Base-by-base conservation (phyloP, 2,797 vertebrate genomes). In the Tauraco hartlaubi region DNA sequence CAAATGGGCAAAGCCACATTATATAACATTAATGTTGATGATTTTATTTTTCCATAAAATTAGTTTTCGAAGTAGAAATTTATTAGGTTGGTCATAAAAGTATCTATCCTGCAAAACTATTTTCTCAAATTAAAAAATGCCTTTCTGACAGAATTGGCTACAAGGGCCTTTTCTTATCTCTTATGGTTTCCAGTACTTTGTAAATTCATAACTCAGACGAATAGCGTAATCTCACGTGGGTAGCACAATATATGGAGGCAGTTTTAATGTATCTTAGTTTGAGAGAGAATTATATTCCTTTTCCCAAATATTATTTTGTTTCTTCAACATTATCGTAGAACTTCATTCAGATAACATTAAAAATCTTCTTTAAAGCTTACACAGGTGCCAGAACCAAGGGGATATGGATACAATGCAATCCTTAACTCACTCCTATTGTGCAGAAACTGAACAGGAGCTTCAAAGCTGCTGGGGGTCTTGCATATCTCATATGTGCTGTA, bases 391-490 rank as follows among this genome's bases (percentile, higher is more conserved):
- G 89, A 82, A 80, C 88, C 35, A 83, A 86, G 95, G 93, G 55
- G 91, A 66, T 68, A 43, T 1, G 2, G 87, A 61, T 73, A 91
- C 94, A 94, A 85, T 95, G 85, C 95, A 92, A 94, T 94, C 92
- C 86, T 68, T 78, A 44, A 31, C 81, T 94, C 93, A 69, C 85
- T 61, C 77, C 88, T 85, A 66, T 96, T 97, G 95, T 97, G 96
- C 71, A 25, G 54, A 37, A 96, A 89, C 80, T 33, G 86, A 68
- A 78, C 93, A 26, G 88, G 88, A 92, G 85, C 68, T 93, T 85
- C 90, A 3, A 13, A 97, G 91, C 96, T 49, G 80, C 92, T 58
- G 97, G 96, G 64, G 89, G 95, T 92, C 97, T 96, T 96, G 77
- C 91, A 93, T 96, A 95, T 97, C 96, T 97, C 94, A 39, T 96